Conservation (phyloP, 37 sponge, comb jelly and placozoan species). For the Cladorhizidae sp. region DNA sequence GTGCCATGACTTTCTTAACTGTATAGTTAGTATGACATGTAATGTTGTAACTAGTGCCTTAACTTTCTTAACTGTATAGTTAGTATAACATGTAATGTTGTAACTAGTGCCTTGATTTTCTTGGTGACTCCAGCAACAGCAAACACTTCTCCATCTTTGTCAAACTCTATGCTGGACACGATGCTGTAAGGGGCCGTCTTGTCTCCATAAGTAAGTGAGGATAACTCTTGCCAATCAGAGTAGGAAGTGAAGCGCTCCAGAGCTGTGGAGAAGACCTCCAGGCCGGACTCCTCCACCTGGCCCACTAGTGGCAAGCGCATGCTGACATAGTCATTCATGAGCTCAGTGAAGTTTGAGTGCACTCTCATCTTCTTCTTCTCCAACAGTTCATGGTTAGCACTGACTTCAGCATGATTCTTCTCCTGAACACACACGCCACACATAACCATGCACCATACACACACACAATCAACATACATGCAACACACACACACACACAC, state of each 20-base stretch:
- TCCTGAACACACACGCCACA: background rate
- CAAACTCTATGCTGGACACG: constrained; percentile 89
- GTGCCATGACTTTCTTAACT: too few species aligned
- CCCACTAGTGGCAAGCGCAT: constrained; percentile 4
- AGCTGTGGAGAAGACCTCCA: constrained; percentile 10
- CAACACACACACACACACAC: too few species aligned
- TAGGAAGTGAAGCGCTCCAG: constrained; percentile 35
- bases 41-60: too few species aligned
- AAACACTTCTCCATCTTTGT: constrained; percentile 74
- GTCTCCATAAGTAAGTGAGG: constrained; percentile 55
- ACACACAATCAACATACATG: too few species aligned
- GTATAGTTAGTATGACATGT: too few species aligned
- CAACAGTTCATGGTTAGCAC: background rate
- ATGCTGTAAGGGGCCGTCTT: constrained; percentile 32
- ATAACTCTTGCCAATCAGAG: constrained; percentile 27
- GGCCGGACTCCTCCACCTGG: background rate
- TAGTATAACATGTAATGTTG: too few species aligned
- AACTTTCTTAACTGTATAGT: too few species aligned
- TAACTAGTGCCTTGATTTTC: constrained; percentile 67
- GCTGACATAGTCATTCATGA: constrained; percentile 27
- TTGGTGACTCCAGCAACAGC: constrained; percentile 91
- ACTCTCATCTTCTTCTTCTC: constrained; percentile 22
- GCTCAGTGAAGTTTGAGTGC: constrained; percentile 33
- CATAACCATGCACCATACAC: too few species aligned
- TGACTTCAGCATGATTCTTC: background rate